A percentile compares a stretch with the other conserved stretches of the same genome.
Conservation (phyloP, 1,140 invertebrate genomes). For the Aricia agestis region DNA sequence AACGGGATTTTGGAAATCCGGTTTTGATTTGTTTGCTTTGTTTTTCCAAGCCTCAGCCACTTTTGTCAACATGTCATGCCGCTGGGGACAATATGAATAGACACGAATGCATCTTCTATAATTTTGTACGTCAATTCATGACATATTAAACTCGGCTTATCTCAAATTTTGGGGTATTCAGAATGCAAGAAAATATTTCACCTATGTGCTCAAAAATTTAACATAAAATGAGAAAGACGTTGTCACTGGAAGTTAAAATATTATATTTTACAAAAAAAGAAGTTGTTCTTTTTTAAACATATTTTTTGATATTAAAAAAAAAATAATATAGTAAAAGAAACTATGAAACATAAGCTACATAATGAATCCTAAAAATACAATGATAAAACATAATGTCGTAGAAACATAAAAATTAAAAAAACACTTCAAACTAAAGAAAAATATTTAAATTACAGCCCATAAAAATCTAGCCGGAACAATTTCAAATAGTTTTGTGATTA, state of each 20-base stretch:
- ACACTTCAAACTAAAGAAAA: not conserved
- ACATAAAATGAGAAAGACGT: too few relatives aligned
- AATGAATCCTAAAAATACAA: not conserved
- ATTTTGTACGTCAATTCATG: conserved; percentile 11
- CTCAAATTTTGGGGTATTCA: not conserved
- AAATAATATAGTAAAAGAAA: not conserved
- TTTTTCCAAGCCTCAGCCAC: conserved; percentile 43
- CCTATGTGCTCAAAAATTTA: too few relatives aligned
- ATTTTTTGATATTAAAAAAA: not conserved
- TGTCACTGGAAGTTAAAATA: too few relatives aligned
- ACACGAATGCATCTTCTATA: conserved; percentile 28
- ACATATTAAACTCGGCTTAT: not conserved
- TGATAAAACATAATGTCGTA: not conserved
- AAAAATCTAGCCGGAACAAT: not conserved
- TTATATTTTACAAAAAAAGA: not conserved
- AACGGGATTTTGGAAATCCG: conserved; percentile 75
- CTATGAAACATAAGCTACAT: not conserved
- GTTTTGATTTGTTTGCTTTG: conserved; percentile 63
- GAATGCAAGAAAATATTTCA: too few relatives aligned
- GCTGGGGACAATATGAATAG: conserved; percentile 43
- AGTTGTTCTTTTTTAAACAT: not conserved
- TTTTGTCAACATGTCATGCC: conserved; percentile 54
- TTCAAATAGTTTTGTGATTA: not conserved
- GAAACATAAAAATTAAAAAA: not conserved
- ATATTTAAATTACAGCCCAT: not conserved